Percentiles rank a stretch among this genome's conserved stretches.
These are phyloP conservation scores for Temnopleurus reevesii DNA, from an alignment of 53 echinoderm and acorn worm species.

Conservation along the genomic window DNA sequence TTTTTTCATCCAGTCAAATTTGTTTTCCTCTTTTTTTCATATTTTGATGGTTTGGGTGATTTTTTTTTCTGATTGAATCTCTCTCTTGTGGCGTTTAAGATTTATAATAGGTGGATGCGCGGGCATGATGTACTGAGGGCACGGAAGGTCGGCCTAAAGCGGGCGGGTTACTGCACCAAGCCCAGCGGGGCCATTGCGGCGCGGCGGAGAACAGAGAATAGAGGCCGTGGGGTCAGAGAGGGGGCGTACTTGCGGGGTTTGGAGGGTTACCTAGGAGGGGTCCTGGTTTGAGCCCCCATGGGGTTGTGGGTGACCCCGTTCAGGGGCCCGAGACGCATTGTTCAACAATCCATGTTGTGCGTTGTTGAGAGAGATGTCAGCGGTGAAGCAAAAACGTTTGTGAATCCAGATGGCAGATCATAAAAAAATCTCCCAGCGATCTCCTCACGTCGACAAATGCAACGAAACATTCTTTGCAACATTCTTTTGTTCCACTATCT, in stretches of 20 bases:
- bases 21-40: constrained; percentile 11
- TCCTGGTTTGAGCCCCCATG: background rate
- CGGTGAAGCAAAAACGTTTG: too few species aligned
- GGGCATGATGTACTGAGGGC: constrained; percentile 21
- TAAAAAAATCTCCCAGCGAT: too few species aligned
- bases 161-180: constrained; percentile 35
- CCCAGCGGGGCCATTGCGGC: constrained; percentile 49
- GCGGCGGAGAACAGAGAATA: constrained; percentile 57
- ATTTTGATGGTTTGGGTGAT: background rate
- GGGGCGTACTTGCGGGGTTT: constrained; percentile 53
- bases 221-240: constrained; percentile 52
- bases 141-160: constrained; percentile 34
- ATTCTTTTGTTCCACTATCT: too few species aligned
- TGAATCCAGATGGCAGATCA: constrained; percentile 15
- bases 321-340: constrained; percentile 28
- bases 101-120: constrained; percentile 54
- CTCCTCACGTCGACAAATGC: too few species aligned
- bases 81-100: constrained; percentile 39
- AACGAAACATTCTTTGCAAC: too few species aligned
- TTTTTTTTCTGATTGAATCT: background rate
- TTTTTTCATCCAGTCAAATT: background rate
- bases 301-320: constrained; percentile 27
- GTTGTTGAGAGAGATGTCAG: constrained; percentile 17
- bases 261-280: constrained; percentile 9
- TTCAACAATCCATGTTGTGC: constrained; percentile 35